phyloP scores from a whole-genome alignment of 2,888 invertebrate genomes.

The Lasioglossum marginatum region DNA sequence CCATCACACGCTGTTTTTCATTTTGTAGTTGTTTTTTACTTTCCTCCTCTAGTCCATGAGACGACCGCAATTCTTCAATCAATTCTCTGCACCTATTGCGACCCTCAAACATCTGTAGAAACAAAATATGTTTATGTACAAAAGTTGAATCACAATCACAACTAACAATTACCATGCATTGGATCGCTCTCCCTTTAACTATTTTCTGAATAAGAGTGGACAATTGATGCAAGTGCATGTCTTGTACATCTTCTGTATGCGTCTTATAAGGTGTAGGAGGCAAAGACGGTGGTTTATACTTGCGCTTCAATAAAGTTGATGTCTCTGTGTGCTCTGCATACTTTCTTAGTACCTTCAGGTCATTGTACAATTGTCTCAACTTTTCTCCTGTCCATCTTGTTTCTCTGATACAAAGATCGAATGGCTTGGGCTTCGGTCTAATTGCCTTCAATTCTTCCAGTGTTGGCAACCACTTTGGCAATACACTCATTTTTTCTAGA shows the following conservation, averaged over 20 bases:
- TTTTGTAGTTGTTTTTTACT: conserved; percentile 78
- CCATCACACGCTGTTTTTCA: conserved; percentile 70
- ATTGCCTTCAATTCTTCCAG: conserved; percentile 85
- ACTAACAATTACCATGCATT: conserved; percentile 86
- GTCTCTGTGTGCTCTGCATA: conserved; percentile 54
- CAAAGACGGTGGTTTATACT: conserved; percentile 56
- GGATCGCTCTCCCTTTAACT: conserved; percentile 90
- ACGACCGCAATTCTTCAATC: conserved; percentile 90
- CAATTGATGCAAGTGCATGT: conserved; percentile 86
- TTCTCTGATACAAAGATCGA: conserved; percentile 86
- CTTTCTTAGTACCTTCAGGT: conserved; percentile 85
- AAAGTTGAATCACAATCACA: conserved; percentile 19
- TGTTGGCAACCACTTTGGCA: conserved; percentile 85
- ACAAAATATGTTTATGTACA: conserved; percentile 1
- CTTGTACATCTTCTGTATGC: conserved; percentile 54
- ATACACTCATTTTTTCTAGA: conserved; percentile 84
- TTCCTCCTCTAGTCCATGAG: conserved; percentile 88
- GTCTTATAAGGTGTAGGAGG: conserved; percentile 57
- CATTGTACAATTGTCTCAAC: conserved; percentile 87
- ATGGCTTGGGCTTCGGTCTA: conserved; percentile 74
- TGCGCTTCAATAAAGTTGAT: conserved; percentile 68
- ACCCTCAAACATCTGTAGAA: conserved; percentile 89
- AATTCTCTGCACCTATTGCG: conserved; percentile 89
- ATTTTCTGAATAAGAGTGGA: conserved; percentile 87
- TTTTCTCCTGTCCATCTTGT: conserved; percentile 89